A percentile compares a stretch with the other conserved stretches of the same genome.
These are phyloP conservation scores for Eupsittula cactorum DNA, from an alignment of 2,113 vertebrate species.

Conservation along the genomic window DNA sequence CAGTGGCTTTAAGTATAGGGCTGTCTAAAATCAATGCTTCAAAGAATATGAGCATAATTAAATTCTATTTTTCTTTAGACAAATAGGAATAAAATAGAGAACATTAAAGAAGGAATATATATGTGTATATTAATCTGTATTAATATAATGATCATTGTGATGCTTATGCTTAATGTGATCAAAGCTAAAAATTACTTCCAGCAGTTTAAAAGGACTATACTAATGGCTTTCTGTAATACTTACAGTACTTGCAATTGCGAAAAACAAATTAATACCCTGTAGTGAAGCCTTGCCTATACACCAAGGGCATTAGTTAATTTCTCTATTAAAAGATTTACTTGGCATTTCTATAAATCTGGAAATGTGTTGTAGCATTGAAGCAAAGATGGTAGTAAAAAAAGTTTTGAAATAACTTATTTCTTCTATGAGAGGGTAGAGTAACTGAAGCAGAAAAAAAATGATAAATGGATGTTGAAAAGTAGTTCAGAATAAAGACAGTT, in stretches of 20 bases:
- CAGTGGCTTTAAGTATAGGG: not conserved
- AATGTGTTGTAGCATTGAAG: not conserved
- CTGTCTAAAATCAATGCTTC: not conserved
- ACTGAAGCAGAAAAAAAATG: not conserved
- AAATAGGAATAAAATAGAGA: not conserved
- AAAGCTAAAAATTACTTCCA: constrained; percentile 58
- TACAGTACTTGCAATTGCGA: not conserved
- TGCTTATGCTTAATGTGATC: constrained; percentile 49
- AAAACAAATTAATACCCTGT: constrained; percentile 42
- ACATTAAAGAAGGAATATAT: not conserved
- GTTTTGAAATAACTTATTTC: not conserved
- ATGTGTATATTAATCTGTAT: constrained; percentile 31
- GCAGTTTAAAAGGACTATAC: constrained; percentile 24
- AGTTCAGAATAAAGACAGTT: not conserved
- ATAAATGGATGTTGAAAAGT: not conserved
- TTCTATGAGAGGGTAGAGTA: not conserved
- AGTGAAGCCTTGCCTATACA: constrained; percentile 11
- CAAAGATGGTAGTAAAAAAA: not conserved
- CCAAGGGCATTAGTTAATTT: constrained; percentile 31
- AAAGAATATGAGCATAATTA: not conserved
- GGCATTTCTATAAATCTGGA: constrained; percentile 15
- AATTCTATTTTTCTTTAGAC: not conserved
- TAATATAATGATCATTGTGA: constrained; percentile 50
- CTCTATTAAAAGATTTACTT: constrained; percentile 11
- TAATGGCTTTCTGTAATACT: constrained; percentile 38